These are phyloP conservation scores for Hylaeus volcanicus DNA, from an alignment of 1,140 invertebrate species.

Conservation along the genomic window DNA sequence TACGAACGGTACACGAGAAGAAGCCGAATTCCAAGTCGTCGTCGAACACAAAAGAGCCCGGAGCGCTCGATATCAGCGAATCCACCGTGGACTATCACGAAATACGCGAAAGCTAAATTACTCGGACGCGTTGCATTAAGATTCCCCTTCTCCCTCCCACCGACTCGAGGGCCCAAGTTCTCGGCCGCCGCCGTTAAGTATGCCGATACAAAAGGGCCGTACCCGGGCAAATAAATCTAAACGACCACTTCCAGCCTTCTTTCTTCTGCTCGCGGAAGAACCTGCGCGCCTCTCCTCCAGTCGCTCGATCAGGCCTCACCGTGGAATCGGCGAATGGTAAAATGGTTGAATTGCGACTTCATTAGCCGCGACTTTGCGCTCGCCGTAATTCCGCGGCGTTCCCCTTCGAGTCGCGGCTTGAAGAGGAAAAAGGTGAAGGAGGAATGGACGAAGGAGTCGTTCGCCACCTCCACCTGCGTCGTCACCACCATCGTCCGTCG, in stretches of 20 bases:
- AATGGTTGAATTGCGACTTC: constrained; percentile 72
- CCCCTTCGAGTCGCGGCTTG: neutral
- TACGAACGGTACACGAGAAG: neutral
- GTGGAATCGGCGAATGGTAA: constrained; percentile 60
- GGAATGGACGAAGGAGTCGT: neutral
- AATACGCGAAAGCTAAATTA: constrained; percentile 36
- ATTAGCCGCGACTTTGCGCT: constrained; percentile 72
- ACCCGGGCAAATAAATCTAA: constrained; percentile 32
- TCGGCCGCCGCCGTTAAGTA: constrained; percentile 17
- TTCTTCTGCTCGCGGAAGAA: constrained; percentile 32
- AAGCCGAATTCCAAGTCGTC: neutral
- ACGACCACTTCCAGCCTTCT: constrained; percentile 22
- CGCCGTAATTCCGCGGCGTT: constrained; percentile 65
- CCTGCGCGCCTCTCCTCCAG: neutral
- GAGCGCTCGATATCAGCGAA: neutral
- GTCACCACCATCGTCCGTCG: constrained; percentile 25
- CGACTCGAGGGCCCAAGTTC: no score
- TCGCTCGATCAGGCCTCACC: constrained; percentile 18
- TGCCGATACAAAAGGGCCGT: constrained; percentile 44
- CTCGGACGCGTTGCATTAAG: constrained; percentile 18
- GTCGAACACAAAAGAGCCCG: neutral
- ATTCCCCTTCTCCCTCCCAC: neutral
- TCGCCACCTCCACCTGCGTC: constrained; percentile 29
- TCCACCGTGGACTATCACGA: constrained; percentile 14
- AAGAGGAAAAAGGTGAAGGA: neutral